phyloP scores from a whole-genome alignment of 2,113 vertebrate genomes.

The Rhabdornis inornatus region DNA sequence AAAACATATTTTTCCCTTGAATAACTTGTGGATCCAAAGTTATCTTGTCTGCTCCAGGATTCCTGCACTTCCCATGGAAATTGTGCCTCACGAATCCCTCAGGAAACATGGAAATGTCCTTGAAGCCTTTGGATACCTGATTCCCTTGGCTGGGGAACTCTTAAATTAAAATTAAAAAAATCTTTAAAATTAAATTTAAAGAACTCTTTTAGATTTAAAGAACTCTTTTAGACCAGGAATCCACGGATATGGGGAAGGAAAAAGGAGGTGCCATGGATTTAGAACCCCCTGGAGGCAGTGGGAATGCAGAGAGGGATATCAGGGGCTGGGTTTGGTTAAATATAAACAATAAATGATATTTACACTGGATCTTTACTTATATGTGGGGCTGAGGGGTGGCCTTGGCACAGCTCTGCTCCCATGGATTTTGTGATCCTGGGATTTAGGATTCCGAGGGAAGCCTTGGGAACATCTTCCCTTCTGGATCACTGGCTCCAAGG shows the following conservation, averaged over 20 bases:
- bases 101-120: neutral
- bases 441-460: neutral
- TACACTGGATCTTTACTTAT: fast-evolving
- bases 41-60: neutral
- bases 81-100: neutral
- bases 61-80: neutral
- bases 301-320: neutral
- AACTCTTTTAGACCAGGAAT: fast-evolving
- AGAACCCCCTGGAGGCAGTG: neutral
- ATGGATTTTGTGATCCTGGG: fast-evolving
- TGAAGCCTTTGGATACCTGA: neutral
- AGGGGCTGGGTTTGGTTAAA: neutral
- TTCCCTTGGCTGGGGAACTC: neutral
- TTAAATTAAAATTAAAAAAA: too few relatives aligned
- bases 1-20: fast-evolving
- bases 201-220: neutral
- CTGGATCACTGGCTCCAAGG: neutral
- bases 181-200: too few relatives aligned
- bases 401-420: neutral
- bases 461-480: neutral
- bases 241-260: fast-evolving
- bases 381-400: neutral
- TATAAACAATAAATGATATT: neutral
- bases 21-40: neutral
- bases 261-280: neutral